Conservation (phyloP, 1,140 invertebrate species). For the Bombus confusus region DNA sequence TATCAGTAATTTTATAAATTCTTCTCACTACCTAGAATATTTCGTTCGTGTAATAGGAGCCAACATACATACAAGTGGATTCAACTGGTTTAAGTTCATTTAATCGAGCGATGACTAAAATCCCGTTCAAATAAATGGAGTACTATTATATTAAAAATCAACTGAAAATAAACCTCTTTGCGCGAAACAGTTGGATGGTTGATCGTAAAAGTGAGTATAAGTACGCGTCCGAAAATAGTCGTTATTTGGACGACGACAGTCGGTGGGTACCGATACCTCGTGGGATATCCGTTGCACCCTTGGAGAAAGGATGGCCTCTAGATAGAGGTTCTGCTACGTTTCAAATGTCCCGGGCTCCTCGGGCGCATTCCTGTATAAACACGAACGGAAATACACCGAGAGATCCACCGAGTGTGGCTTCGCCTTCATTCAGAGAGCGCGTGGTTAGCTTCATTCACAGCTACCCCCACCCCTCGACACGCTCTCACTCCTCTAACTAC, state of each 20-base stretch:
- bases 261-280: not conserved
- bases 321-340: constrained; percentile 69
- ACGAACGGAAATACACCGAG: constrained; percentile 70
- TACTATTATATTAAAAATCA: not conserved
- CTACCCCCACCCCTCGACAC: constrained; percentile 60
- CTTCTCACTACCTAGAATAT: too few relatives aligned
- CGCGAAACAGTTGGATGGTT: constrained; percentile 5
- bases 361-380: constrained; percentile 72
- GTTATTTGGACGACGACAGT: constrained; percentile 61
- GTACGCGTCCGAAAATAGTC: constrained; percentile 53
- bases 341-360: constrained; percentile 69
- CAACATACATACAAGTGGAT: too few relatives aligned
- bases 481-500: constrained; percentile 20
- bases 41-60: too few relatives aligned
- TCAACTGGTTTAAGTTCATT: too few relatives aligned
- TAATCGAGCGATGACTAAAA: not conserved
- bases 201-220: not conserved
- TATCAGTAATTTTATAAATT: too few relatives aligned
- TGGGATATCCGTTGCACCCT: constrained; percentile 15
- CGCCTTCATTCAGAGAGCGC: constrained; percentile 65
- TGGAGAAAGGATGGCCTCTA: constrained; percentile 7
- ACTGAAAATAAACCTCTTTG: constrained; percentile 2
- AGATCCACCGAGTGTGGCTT: constrained; percentile 45
- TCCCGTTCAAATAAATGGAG: not conserved
- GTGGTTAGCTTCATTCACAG: constrained; percentile 77